These are phyloP conservation scores for Eilema griseolum DNA, from an alignment of 2,888 invertebrate genomes.

Conservation along the genomic window DNA sequence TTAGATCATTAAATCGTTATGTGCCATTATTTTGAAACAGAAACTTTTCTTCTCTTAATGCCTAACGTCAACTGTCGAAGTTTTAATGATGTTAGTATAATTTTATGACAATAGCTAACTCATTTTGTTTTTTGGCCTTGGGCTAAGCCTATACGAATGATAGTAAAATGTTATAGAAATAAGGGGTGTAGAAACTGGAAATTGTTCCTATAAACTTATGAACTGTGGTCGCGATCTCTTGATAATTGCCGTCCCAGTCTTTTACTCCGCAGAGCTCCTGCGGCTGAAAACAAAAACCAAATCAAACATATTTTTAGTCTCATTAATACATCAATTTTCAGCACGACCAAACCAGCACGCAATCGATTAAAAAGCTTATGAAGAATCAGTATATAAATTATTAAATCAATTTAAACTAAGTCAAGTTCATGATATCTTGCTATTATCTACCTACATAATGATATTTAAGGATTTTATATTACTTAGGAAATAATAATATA, in stretches of 20 bases:
- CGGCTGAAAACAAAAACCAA: not conserved
- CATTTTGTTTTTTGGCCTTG: slow-evolving; percentile 57
- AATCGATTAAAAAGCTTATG: no score
- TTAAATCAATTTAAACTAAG: no score
- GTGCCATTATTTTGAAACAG: slow-evolving; percentile 40
- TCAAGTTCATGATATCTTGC: no score
- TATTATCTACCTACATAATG: no score
- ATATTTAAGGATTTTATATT: no score
- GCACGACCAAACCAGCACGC: no score
- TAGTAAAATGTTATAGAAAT: slow-evolving; percentile 31
- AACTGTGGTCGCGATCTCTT: no score
- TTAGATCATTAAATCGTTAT: slow-evolving; percentile 42
- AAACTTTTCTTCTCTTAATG: slow-evolving; percentile 45
- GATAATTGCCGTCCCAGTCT: not conserved
- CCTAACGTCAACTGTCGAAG: slow-evolving; percentile 42
- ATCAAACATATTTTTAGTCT: no score
- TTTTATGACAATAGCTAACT: slow-evolving; percentile 48
- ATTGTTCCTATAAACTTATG: not conserved
- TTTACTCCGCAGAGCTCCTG: not conserved
- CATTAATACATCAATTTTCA: no score
- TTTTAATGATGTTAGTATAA: slow-evolving; percentile 58
- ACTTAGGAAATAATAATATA: no score
- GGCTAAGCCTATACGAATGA: slow-evolving; percentile 24
- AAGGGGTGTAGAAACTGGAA: slow-evolving; percentile 22
- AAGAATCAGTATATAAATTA: no score